A percentile compares a stretch with the other conserved stretches of the same genome.
Evolutionary conservation across 2,797 vertebrate genomes (phyloP).

Genomic region (Semaprochilodus insignis): DNA sequence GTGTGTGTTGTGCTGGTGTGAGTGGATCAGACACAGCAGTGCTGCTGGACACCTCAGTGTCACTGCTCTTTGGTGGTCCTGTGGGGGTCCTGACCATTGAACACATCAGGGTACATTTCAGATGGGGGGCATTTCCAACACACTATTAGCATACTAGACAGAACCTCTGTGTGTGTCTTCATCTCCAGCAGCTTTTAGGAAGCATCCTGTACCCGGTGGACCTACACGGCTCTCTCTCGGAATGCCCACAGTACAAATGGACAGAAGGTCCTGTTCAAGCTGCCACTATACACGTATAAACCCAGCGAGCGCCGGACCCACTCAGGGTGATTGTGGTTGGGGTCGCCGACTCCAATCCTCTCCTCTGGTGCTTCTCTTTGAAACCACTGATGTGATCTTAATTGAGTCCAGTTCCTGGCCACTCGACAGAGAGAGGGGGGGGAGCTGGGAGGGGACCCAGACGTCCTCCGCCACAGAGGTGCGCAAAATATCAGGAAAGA

Average conservation of each 20-base stretch:
- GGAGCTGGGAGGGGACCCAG: neutral
- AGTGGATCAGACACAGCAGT: too few species aligned
- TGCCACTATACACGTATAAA: too few species aligned
- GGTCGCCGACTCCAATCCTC: slow-evolving; percentile 68
- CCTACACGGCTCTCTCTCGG: neutral
- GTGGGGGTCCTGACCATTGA: too few species aligned
- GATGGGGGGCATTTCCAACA: too few species aligned
- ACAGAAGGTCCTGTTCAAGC: neutral
- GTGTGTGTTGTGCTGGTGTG: too few species aligned
- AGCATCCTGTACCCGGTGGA: neutral
- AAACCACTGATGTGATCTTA: slow-evolving; percentile 72
- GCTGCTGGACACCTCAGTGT: too few species aligned
- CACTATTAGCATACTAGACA: neutral
- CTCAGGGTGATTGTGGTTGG: slow-evolving; percentile 49
- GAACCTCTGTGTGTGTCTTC: neutral
- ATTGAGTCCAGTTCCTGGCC: slow-evolving; percentile 70
- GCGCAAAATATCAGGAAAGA: slow-evolving; percentile 44
- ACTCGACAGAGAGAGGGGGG: slow-evolving; percentile 26
- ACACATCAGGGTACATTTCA: too few species aligned
- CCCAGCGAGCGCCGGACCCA: slow-evolving; percentile 58
- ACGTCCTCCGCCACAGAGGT: slow-evolving; percentile 45
- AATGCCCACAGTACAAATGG: neutral
- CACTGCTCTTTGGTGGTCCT: too few species aligned
- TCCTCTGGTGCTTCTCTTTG: slow-evolving; percentile 66
- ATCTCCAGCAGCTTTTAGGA: neutral